A percentile compares a stretch with the other conserved stretches of the same genome.
phyloP scores from a whole-genome alignment of 2,113 vertebrate genomes.

The Toxostoma redivivum region DNA sequence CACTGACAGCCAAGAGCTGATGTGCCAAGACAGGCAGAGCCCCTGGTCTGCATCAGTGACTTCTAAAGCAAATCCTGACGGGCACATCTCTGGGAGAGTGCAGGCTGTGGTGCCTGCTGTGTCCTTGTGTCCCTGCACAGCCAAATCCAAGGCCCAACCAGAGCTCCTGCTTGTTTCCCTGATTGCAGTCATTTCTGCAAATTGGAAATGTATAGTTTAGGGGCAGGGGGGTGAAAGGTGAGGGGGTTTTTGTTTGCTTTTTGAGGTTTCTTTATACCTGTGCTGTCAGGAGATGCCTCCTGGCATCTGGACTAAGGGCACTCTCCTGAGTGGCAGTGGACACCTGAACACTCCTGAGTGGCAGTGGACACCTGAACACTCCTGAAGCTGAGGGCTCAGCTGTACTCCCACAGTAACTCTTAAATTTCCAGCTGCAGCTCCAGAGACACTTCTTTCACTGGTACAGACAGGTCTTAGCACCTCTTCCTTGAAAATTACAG shows the following conservation, averaged over 20 bases:
- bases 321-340: not conserved
- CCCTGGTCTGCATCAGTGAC: not conserved
- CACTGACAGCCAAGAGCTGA: not conserved
- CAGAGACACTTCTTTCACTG: not conserved
- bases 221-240: not conserved
- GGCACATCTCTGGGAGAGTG: not conserved
- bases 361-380: not conserved
- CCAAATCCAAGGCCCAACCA: not conserved
- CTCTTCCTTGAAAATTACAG: not conserved
- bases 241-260: not conserved
- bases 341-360: not conserved
- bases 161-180: not conserved
- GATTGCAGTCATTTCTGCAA: not conserved
- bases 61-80: not conserved
- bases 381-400: not conserved
- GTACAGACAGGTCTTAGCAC: not conserved
- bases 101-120: fast-evolving
- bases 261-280: not conserved
- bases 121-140: not conserved
- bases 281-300: not conserved
- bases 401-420: not conserved
- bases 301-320: not conserved
- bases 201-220: not conserved
- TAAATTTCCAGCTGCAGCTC: not conserved
- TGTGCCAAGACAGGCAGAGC: not conserved